Percentiles rank a stretch among this genome's conserved stretches.
Evolutionary conservation across 2,113 vertebrate species (phyloP).

Genomic region (Cryptomyrus ogoouensis): DNA sequence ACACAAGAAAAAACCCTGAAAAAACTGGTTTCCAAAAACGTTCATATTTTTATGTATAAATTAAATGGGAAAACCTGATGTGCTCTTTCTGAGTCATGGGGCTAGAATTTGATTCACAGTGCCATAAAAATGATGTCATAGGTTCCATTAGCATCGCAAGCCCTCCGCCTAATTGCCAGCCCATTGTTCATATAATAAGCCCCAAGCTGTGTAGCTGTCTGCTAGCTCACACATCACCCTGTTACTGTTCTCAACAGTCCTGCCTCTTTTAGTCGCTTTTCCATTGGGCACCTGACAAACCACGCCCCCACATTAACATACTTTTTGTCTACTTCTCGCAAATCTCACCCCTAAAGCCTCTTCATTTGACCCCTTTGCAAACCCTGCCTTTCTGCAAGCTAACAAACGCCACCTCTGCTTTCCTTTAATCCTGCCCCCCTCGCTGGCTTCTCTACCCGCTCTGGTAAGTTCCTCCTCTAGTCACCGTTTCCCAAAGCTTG

Average conservation of each 20-base stretch:
- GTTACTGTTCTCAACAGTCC: background rate
- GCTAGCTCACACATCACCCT: background rate
- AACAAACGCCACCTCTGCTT: background rate
- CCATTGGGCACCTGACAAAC: background rate
- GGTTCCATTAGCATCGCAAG: background rate
- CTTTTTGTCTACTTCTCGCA: background rate
- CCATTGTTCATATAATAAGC: background rate
- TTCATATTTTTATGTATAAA: slow-evolving; percentile 59
- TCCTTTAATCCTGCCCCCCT: background rate
- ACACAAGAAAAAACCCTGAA: background rate
- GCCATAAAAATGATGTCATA: slow-evolving; percentile 20
- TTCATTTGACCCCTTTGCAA: background rate
- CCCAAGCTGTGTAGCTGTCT: slow-evolving; percentile 12
- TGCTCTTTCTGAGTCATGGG: slow-evolving; percentile 26
- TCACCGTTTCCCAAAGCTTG: background rate
- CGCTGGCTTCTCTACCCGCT: background rate
- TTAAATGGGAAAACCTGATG: slow-evolving; percentile 36
- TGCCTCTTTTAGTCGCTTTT: background rate
- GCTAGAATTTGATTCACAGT: slow-evolving; percentile 47
- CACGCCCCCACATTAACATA: background rate
- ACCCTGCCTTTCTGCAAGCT: background rate
- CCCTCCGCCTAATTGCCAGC: background rate
- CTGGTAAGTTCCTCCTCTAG: background rate
- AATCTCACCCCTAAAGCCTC: background rate
- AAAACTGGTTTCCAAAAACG: background rate